phyloP scores from a whole-genome alignment of 2,888 invertebrate species.

The Drosophila aldrichi region DNA sequence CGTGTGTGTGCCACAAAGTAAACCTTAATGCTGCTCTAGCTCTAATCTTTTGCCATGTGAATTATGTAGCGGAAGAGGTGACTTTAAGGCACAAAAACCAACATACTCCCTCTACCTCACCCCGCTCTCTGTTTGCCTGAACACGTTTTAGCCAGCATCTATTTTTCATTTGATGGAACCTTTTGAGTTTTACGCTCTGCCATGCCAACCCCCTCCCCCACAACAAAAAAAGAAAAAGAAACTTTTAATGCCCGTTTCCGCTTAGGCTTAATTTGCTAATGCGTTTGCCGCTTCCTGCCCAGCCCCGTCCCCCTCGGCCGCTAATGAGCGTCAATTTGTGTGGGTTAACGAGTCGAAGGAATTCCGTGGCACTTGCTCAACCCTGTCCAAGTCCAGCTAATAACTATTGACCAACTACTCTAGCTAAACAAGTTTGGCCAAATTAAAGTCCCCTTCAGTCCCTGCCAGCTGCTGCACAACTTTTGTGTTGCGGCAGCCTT shows the following conservation, averaged over 20 bases:
- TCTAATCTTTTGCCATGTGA: conserved; percentile 57
- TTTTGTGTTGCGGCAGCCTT: neutral
- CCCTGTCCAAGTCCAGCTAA: neutral
- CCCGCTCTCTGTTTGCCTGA: conserved; percentile 10
- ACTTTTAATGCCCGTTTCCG: conserved; percentile 68
- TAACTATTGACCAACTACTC: neutral
- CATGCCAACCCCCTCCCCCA: conserved; percentile 9
- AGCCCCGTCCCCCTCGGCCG: conserved; percentile 32
- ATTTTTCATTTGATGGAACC: conserved; percentile 65
- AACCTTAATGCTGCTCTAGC: conserved; percentile 39
- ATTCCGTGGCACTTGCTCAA: neutral
- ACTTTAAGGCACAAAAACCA: conserved; percentile 59
- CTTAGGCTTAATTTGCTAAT: conserved; percentile 70
- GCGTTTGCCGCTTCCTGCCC: conserved; percentile 42
- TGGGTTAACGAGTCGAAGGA: conserved; percentile 17
- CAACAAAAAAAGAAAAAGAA: conserved; percentile 16
- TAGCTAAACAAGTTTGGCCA: neutral
- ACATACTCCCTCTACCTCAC: conserved; percentile 28
- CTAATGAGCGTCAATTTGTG: conserved; percentile 67
- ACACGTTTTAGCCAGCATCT: conserved; percentile 60
- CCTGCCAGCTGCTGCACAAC: neutral
- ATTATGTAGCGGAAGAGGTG: conserved; percentile 75
- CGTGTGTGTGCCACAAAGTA: conserved; percentile 25
- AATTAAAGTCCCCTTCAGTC: neutral
- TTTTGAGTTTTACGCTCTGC: conserved; percentile 57